These are phyloP conservation scores for Austrolebias charrua DNA, from an alignment of 2,797 vertebrate species.

Conservation along the genomic window DNA sequence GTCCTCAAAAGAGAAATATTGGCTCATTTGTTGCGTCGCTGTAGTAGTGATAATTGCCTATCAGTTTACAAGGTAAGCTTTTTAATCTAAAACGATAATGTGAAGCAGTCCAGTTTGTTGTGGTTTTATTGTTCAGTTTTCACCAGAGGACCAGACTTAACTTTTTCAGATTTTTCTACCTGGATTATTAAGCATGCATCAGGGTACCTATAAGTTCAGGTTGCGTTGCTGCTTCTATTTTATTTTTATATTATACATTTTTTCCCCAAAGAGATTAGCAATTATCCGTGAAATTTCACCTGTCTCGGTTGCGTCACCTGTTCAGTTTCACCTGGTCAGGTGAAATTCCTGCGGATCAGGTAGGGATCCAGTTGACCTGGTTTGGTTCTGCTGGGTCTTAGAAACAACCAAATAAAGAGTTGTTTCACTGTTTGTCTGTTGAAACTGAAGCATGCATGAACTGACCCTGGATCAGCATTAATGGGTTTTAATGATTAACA, in stretches of 20 bases:
- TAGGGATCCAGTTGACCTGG: not conserved
- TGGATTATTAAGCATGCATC: too few relatives aligned
- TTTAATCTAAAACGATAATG: too few relatives aligned
- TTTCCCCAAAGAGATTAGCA: not conserved
- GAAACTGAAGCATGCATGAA: not conserved
- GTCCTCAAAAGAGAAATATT: slow-evolving; percentile 48
- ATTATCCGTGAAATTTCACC: not conserved
- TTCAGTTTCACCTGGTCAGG: not conserved
- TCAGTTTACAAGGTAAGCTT: slow-evolving; percentile 49
- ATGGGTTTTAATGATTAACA: slow-evolving; percentile 8
- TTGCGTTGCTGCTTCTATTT: too few relatives aligned
- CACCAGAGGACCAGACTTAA: too few relatives aligned
- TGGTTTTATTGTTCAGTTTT: not conserved
- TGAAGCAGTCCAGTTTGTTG: not conserved
- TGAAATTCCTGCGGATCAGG: not conserved
- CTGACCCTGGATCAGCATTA: not conserved
- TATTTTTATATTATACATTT: too few relatives aligned
- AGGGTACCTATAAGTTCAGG: too few relatives aligned
- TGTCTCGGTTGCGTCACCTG: not conserved
- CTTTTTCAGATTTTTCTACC: too few relatives aligned
- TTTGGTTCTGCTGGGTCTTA: not conserved
- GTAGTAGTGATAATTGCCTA: slow-evolving; percentile 26
- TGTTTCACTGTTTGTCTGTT: not conserved
- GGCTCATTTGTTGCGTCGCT: slow-evolving; percentile 36
- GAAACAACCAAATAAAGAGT: not conserved